Percentiles rank a stretch among this genome's conserved stretches.
phyloP scores from a whole-genome alignment of 2,113 vertebrate genomes.

The Hymenochirus boettgeri region DNA sequence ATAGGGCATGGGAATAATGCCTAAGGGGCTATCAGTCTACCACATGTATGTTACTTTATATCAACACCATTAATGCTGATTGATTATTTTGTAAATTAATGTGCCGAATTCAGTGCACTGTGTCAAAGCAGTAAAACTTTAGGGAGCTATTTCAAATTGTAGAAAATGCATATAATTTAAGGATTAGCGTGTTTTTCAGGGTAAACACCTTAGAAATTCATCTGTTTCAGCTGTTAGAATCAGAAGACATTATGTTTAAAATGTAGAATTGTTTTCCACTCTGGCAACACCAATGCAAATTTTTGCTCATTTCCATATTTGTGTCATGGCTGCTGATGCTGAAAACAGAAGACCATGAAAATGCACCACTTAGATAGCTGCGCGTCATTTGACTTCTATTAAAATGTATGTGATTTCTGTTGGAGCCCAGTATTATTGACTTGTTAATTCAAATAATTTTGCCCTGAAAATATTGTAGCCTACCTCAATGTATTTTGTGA shows the following conservation, averaged over 20 bases:
- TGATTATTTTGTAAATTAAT: too few relatives aligned
- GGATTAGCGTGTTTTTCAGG: too few relatives aligned
- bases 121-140: too few relatives aligned
- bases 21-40: background rate
- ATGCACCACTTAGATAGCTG: background rate
- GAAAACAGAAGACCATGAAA: background rate
- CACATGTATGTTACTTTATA: background rate
- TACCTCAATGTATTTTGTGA: background rate
- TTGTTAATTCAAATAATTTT: background rate
- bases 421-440: background rate
- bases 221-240: background rate
- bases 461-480: background rate
- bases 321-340: background rate
- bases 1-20: too few relatives aligned
- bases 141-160: too few relatives aligned
- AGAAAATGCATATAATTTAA: too few relatives aligned
- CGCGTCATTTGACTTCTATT: background rate
- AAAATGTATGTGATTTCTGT: background rate
- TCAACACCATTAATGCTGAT: background rate
- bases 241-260: too few relatives aligned
- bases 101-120: too few relatives aligned
- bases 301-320: background rate
- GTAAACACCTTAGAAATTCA: background rate
- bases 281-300: background rate
- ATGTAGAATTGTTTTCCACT: background rate